A percentile compares a stretch with the other conserved stretches of the same genome.
phyloP scores from a whole-genome alignment of 1,140 invertebrate species.

The Drosophila mayri region DNA sequence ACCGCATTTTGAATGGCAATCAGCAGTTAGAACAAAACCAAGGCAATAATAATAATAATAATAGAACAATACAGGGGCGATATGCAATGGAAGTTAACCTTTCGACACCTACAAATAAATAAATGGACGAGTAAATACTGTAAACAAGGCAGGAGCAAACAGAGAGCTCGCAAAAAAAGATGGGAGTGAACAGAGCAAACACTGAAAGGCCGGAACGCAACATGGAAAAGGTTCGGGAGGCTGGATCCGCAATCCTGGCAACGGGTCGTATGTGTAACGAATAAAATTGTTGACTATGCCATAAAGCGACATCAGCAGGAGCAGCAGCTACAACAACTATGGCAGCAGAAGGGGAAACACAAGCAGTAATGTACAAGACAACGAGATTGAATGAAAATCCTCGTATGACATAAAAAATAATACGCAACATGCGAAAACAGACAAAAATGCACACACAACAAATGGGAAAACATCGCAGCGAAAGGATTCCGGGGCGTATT shows the following conservation, averaged over 20 bases:
- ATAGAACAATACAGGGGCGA: slow-evolving; percentile 22
- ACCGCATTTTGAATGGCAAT: slow-evolving; percentile 66
- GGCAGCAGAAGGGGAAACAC: slow-evolving; percentile 5
- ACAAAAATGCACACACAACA: slow-evolving; percentile 52
- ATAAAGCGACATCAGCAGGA: slow-evolving; percentile 48
- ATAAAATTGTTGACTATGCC: slow-evolving; percentile 72
- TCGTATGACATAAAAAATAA: slow-evolving; percentile 69
- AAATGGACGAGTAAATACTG: slow-evolving; percentile 72
- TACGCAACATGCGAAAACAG: slow-evolving; percentile 56
- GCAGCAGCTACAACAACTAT: slow-evolving; percentile 8
- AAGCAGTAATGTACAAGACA: slow-evolving; percentile 48
- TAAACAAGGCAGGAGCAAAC: slow-evolving; percentile 51
- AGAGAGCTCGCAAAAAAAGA: slow-evolving; percentile 17
- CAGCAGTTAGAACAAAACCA: slow-evolving; percentile 63
- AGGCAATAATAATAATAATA: slow-evolving; percentile 57
- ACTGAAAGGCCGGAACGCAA: slow-evolving; percentile 35
- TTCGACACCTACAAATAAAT: slow-evolving; percentile 77
- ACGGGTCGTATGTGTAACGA: slow-evolving; percentile 61
- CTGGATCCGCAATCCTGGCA: slow-evolving; percentile 34
- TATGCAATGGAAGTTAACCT: slow-evolving; percentile 56
- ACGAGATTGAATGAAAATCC: slow-evolving; percentile 76
- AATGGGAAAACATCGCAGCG: slow-evolving; percentile 48
- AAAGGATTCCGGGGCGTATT: slow-evolving; percentile 69
- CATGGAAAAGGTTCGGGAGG: slow-evolving; percentile 39
- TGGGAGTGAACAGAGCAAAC: slow-evolving; percentile 19